Evolutionary conservation across 1,140 invertebrate genomes (phyloP).

Genomic region (Brachionus sp.): DNA sequence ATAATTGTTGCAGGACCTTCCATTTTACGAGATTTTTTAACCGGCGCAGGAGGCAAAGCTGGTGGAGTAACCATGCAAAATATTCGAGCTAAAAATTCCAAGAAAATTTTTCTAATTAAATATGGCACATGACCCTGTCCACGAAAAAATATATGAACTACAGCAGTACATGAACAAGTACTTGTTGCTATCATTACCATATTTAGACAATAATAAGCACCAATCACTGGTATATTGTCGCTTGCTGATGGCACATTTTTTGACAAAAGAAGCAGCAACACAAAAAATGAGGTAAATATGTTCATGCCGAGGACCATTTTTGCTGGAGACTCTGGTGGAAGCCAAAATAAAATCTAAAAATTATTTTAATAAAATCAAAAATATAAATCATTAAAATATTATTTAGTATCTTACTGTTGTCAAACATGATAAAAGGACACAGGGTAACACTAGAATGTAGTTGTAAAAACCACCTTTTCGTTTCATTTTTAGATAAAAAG

Average conservation of each 20-base stretch:
- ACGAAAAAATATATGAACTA: constrained; percentile 59
- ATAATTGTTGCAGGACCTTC: constrained; percentile 25
- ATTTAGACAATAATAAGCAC: constrained; percentile 61
- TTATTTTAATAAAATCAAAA: neutral
- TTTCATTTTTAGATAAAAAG: constrained; percentile 54
- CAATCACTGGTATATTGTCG: constrained; percentile 57
- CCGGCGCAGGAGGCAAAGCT: neutral
- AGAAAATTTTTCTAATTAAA: constrained; percentile 27
- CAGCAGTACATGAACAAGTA: constrained; percentile 57
- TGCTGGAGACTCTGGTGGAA: constrained; percentile 60
- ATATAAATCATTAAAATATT: neutral
- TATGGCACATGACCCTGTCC: constrained; percentile 46
- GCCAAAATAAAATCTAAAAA: constrained; percentile 58
- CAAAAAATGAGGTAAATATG: constrained; percentile 60
- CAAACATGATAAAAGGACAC: constrained; percentile 57
- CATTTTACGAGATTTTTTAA: neutral
- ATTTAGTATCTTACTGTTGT: constrained; percentile 47
- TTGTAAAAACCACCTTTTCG: constrained; percentile 59
- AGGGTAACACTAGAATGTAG: constrained; percentile 59
- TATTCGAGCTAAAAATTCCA: constrained; percentile 35
- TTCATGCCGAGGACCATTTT: constrained; percentile 61
- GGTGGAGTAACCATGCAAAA: constrained; percentile 45
- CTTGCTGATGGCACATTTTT: constrained; percentile 58
- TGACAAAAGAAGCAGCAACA: constrained; percentile 55
- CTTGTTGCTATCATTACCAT: constrained; percentile 61